These are phyloP conservation scores for Hippocampus mohnikei DNA, from an alignment of 2,113 vertebrate genomes.

Conservation along the genomic window DNA sequence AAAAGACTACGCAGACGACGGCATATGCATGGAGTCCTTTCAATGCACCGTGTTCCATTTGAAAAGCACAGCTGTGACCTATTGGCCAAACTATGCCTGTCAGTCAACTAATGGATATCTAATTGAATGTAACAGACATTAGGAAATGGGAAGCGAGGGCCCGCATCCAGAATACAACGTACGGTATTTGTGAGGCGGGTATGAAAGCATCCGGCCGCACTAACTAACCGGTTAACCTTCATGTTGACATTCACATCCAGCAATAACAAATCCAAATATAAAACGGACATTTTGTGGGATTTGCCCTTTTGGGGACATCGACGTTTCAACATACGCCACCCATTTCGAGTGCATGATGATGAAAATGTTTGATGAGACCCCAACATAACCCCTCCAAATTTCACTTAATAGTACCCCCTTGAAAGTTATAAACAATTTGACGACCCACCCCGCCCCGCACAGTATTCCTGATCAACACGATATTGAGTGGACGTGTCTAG, in stretches of 20 bases:
- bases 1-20: background rate
- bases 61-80: slow-evolving; percentile 23
- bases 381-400: no score
- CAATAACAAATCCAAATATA: background rate
- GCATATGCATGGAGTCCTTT: background rate
- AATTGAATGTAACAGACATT: slow-evolving; percentile 64
- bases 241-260: slow-evolving; percentile 29
- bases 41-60: background rate
- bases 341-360: no score
- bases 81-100: slow-evolving; percentile 48
- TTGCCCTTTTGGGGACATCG: background rate
- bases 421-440: no score
- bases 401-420: no score
- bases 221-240: slow-evolving; percentile 36
- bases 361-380: no score
- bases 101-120: slow-evolving; percentile 59
- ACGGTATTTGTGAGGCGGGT: background rate
- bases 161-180: background rate
- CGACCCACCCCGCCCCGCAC: no score
- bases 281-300: background rate
- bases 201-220: slow-evolving; percentile 26
- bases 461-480: background rate
- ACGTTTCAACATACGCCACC: no score
- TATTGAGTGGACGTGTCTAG: no score
- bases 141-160: slow-evolving; percentile 43